These are phyloP conservation scores for Gandaritis pyraliata DNA, from an alignment of 2,888 invertebrate species.

Conservation along the genomic window DNA sequence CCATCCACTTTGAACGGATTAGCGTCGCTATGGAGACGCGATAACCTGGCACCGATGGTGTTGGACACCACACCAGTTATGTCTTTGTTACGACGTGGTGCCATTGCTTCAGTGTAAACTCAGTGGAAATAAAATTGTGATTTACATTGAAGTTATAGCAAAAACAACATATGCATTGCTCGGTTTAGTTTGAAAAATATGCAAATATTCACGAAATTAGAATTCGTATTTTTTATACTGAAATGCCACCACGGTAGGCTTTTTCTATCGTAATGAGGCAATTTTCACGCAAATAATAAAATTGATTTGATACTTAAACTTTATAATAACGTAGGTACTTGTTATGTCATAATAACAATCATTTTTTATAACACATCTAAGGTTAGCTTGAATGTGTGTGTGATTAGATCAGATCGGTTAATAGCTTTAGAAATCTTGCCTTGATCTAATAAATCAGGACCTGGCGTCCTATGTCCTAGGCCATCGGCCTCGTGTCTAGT, in stretches of 20 bases:
- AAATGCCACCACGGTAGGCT: not conserved
- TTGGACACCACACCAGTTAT: constrained; percentile 33
- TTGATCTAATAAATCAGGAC: constrained; percentile 49
- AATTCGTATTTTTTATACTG: constrained; percentile 3
- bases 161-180: constrained; percentile 10
- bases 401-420: constrained; percentile 18
- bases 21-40: constrained; percentile 55
- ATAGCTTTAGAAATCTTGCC: constrained; percentile 36
- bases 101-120: constrained; percentile 24
- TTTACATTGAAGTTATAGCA: not conserved
- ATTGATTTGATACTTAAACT: not conserved
- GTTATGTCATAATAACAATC: constrained; percentile 18
- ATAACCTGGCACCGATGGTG: constrained; percentile 41
- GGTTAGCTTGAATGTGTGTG: constrained; percentile 39
- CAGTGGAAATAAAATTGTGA: constrained; percentile 15
- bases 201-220: not conserved
- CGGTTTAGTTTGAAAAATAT: too few relatives aligned
- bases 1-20: constrained; percentile 40
- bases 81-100: constrained; percentile 37
- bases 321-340: too few relatives aligned
- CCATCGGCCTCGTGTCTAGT: constrained; percentile 29
- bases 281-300: too few relatives aligned
- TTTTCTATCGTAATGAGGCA: too few relatives aligned
- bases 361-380: constrained; percentile 24
- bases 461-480: constrained; percentile 40